phyloP scores from a whole-genome alignment of 1,140 invertebrate species.

The Bombus impatiens region DNA sequence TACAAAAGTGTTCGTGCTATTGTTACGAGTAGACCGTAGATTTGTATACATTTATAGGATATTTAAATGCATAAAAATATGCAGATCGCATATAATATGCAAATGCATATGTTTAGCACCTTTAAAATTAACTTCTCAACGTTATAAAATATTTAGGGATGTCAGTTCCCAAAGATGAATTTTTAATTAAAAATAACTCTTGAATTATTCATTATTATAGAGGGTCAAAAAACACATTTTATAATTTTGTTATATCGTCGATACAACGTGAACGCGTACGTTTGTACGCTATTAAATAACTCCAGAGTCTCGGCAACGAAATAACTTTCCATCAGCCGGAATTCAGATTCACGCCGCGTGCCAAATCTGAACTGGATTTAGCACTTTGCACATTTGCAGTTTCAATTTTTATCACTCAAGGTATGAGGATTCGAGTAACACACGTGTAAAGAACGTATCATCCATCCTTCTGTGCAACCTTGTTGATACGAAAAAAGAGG shows the following conservation, averaged over 20 bases:
- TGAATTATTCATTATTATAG: neutral
- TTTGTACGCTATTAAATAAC: neutral
- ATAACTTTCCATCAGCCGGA: constrained; percentile 66
- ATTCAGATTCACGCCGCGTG: constrained; percentile 67
- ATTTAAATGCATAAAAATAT: too few relatives aligned
- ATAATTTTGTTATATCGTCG: neutral
- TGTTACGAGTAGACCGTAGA: neutral
- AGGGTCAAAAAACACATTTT: neutral
- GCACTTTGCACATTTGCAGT: constrained; percentile 65
- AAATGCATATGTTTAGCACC: too few relatives aligned
- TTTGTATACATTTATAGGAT: too few relatives aligned
- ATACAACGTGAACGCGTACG: neutral
- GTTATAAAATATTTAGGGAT: too few relatives aligned
- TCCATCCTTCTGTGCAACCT: neutral
- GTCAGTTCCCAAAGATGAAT: too few relatives aligned
- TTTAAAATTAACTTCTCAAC: too few relatives aligned
- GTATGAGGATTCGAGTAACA: neutral
- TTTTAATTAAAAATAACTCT: too few relatives aligned
- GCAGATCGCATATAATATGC: too few relatives aligned
- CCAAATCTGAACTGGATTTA: constrained; percentile 67
- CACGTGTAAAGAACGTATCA: neutral
- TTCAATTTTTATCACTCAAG: constrained; percentile 64
- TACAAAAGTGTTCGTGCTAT: too few relatives aligned
- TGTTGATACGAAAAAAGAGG: neutral
- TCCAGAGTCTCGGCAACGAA: constrained; percentile 42